Conservation (phyloP, 2,797 vertebrate genomes). For the Cetoscarus ocellatus region DNA sequence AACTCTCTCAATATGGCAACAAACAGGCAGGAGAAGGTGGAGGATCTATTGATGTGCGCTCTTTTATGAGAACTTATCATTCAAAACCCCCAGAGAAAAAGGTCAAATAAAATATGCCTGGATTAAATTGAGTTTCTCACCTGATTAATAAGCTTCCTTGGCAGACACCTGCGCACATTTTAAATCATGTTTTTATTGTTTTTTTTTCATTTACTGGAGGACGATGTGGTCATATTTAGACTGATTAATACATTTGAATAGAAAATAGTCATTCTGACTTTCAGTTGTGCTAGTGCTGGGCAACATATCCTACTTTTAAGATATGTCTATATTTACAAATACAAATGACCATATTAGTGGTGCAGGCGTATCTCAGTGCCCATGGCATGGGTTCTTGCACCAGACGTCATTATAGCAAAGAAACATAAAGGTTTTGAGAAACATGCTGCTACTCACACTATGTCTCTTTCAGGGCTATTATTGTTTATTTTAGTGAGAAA, state of each 20-base stretch:
- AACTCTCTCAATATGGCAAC: constrained; percentile 49
- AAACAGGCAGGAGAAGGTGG: constrained; percentile 52
- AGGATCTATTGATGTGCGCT: constrained; percentile 58
- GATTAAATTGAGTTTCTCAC: constrained; percentile 67
- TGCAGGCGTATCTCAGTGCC: too few species aligned
- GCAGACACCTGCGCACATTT: constrained; percentile 16
- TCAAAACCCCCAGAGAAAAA: constrained; percentile 72
- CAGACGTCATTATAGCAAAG: too few species aligned
- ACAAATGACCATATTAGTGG: too few species aligned
- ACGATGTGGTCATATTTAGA: not conserved
- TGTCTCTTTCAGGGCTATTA: too few species aligned
- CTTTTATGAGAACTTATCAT: constrained; percentile 74
- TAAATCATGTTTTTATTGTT: constrained; percentile 11
- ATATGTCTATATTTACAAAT: too few species aligned
- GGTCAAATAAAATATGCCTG: constrained; percentile 73
- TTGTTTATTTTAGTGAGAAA: too few species aligned
- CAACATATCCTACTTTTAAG: too few species aligned
- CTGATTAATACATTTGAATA: constrained; percentile 24
- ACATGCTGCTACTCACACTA: too few species aligned
- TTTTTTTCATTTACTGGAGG: constrained; percentile 34
- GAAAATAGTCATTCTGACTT: constrained; percentile 17
- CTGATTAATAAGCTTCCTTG: constrained; percentile 66
- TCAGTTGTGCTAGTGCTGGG: too few species aligned
- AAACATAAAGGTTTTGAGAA: too few species aligned
- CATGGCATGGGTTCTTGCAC: too few species aligned